Base-by-base conservation (phyloP, 1,140 invertebrate species). In the Paracyclopina nana region DNA sequence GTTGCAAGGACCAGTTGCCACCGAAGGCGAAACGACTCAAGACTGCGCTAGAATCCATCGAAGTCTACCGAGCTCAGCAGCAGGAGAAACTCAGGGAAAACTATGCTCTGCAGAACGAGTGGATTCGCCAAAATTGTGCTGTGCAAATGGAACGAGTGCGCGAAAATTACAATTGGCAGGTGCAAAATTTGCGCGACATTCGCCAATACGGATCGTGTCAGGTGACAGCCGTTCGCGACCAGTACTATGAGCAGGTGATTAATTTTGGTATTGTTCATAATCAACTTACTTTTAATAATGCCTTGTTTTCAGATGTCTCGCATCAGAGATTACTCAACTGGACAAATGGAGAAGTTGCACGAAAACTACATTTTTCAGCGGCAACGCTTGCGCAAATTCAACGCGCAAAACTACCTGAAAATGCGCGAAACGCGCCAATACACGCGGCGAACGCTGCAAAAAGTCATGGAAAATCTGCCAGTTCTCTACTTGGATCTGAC, bases 331-430 rank as follows among this genome's bases (percentile, higher is more conserved):
- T 90, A 90, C 62, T 87, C 83, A 6, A 80, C 79, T 3, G 73
- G 75, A 53, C 86, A 92, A 64, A 69, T 95, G 54, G 83, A 86
- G 61, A 83, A 83, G 77, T 81, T 94, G 44, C 72, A 86, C 44
- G 86, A 92, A 61, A 90, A 88, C 63, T 94, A 94, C 65, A 79
- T 91, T 59, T 85, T 86, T 71, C 88, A 94, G 66, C 72, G 87
- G 12, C 82, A 90, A 61, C 79, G 87, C 59, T 87, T 52, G 48
- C 71, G 86, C 12, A 92, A 94, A 63, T 95, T 92, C 66, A 87
- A 84, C 63, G 77, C 82, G 0, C 81, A 88, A 59, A 87, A 94
- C 62, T 76, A 91, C 28, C 65, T 90, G 12, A 50, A 50, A 25
- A 40, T 92, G 3, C 74, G 85, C 6, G 86, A 92, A 63, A 84